phyloP scores from a whole-genome alignment of 2,888 invertebrate genomes.

The Microplitis manilae region DNA sequence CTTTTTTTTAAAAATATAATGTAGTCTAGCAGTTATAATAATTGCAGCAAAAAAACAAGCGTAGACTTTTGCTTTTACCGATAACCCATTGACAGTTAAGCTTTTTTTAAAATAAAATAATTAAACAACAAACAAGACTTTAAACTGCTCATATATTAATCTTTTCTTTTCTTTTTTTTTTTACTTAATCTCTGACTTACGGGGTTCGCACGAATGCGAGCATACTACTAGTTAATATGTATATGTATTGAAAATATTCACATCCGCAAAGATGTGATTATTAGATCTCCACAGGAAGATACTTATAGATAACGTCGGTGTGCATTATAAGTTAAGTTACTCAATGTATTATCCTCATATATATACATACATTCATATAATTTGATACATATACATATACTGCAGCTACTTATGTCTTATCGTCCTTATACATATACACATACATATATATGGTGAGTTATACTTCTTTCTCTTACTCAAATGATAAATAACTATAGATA shows the following conservation, averaged over 20 bases:
- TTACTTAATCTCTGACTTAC: conserved; percentile 2
- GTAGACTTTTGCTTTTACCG: not conserved
- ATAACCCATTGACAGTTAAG: not conserved
- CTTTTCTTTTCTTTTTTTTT: not conserved
- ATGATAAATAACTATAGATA: not conserved
- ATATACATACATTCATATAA: not conserved
- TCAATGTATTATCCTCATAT: conserved; percentile 11
- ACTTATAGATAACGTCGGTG: conserved; percentile 31
- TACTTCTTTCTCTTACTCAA: not conserved
- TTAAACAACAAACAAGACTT: not conserved
- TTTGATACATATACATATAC: not conserved
- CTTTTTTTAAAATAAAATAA: not conserved
- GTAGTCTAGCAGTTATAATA: not conserved
- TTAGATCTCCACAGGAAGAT: conserved; percentile 43
- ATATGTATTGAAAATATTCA: conserved; percentile 43
- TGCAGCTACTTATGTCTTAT: not conserved
- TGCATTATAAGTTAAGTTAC: conserved; percentile 13
- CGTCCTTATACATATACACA: not conserved
- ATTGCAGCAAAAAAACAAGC: not conserved
- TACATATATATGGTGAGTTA: not conserved
- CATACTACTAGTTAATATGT: conserved; percentile 31
- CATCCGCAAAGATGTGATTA: conserved; percentile 49
- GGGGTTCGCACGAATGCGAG: conserved; percentile 20
- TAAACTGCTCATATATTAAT: not conserved
- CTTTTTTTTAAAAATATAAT: not conserved